Evolutionary conservation across 2,113 vertebrate species (phyloP).

Genomic region (Sorex araneus): DNA sequence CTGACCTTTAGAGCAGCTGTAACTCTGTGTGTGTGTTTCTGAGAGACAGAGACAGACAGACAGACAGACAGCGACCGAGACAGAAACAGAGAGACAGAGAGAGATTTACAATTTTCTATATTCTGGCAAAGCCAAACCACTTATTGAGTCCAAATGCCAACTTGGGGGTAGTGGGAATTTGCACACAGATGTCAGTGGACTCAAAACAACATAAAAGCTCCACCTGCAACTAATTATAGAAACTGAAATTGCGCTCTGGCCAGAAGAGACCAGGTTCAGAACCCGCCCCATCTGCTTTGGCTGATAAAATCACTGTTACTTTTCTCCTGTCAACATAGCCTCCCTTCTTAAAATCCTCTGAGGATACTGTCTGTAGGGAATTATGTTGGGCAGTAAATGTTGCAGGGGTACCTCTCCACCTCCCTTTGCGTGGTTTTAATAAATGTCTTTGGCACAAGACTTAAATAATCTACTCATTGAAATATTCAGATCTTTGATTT

Average conservation of each 20-base stretch:
- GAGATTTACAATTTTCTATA: constrained; percentile 74
- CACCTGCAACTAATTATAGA: constrained; percentile 83
- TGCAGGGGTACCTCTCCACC: constrained; percentile 13
- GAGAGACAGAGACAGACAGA: background rate
- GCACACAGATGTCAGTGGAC: constrained; percentile 76
- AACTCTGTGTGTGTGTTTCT: background rate
- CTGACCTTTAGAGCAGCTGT: constrained; percentile 77
- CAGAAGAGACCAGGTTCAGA: constrained; percentile 66
- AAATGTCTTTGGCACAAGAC: constrained; percentile 63
- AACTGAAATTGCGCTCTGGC: constrained; percentile 70
- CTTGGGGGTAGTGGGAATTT: constrained; percentile 63
- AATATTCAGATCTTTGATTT: constrained; percentile 15
- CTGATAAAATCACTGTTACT: constrained; percentile 66
- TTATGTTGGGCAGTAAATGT: constrained; percentile 59
- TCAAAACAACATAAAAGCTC: constrained; percentile 61
- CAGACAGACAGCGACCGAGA: background rate
- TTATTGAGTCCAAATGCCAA: constrained; percentile 80
- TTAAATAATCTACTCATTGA: constrained; percentile 59
- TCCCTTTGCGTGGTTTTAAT: constrained; percentile 57
- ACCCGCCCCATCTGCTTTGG: constrained; percentile 70
- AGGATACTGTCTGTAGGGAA: constrained; percentile 45
- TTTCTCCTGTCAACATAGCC: constrained; percentile 63
- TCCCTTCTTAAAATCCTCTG: constrained; percentile 63
- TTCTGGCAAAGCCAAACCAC: constrained; percentile 65
- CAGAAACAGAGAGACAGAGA: background rate